A percentile compares a stretch with the other conserved stretches of the same genome.
phyloP scores from a whole-genome alignment of 2,888 invertebrate species.

The Petrolisthes cinctipes region DNA sequence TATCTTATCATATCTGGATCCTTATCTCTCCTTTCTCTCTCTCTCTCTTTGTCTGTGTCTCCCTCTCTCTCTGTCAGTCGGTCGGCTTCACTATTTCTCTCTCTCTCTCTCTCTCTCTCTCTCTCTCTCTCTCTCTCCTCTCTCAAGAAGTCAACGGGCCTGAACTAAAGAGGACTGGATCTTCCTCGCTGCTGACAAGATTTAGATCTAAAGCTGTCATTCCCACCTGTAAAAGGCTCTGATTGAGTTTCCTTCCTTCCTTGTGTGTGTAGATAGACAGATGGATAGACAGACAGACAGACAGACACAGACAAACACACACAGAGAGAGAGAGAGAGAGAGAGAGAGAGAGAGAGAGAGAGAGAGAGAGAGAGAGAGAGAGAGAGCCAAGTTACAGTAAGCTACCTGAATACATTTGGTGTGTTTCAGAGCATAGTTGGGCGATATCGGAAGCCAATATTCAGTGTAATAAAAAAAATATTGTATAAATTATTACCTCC shows the following conservation, averaged over 20 bases:
- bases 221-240: no score
- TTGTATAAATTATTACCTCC: no score
- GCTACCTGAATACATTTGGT: no score
- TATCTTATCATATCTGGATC: no score
- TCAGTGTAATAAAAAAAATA: no score
- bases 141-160: not conserved
- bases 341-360: conserved; percentile 1
- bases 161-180: not conserved
- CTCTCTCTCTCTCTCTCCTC: not conserved
- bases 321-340: not conserved
- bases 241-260: no score
- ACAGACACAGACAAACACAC: not conserved
- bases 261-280: not conserved
- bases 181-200: not conserved
- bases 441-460: no score
- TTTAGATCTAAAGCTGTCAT: not conserved
- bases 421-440: no score
- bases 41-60: not conserved
- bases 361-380: conserved; percentile 1
- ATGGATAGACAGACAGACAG: not conserved
- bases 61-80: not conserved
- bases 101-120: not conserved
- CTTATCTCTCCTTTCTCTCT: not conserved
- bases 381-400: not conserved
- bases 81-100: not conserved